Evolutionary conservation across 2,888 invertebrate species (phyloP).

Genomic region (Dicranocentrus wangi): DNA sequence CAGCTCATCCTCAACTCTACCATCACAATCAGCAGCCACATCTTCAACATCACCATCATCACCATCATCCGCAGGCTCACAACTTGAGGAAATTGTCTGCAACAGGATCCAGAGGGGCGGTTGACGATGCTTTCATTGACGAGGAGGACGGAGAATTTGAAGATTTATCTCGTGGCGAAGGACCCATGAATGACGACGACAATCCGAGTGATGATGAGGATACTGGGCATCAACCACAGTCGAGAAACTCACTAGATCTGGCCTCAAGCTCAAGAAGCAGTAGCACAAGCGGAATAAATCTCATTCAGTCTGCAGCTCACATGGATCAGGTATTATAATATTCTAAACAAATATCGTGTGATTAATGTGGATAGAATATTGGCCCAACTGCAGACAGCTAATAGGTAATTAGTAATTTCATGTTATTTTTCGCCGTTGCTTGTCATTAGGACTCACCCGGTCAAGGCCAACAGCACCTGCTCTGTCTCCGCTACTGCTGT

Average conservation of each 20-base stretch:
- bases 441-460: constrained; percentile 56
- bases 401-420: too few species aligned
- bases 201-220: constrained; percentile 58
- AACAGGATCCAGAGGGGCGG: constrained; percentile 22
- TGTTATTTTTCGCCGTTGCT: constrained; percentile 28
- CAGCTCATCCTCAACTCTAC: constrained; percentile 49
- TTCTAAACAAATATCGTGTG: not conserved
- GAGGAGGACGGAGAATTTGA: constrained; percentile 59
- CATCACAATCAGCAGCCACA: constrained; percentile 45
- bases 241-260: constrained; percentile 53
- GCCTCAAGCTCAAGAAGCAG: constrained; percentile 56
- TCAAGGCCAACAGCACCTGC: constrained; percentile 30
- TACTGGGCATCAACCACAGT: constrained; percentile 45
- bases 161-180: constrained; percentile 44
- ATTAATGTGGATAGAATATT: too few species aligned
- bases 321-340: constrained; percentile 53
- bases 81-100: constrained; percentile 53
- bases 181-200: constrained; percentile 54
- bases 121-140: constrained; percentile 44
- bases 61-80: constrained; percentile 50
- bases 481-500: constrained; percentile 71
- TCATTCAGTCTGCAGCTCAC: constrained; percentile 58
- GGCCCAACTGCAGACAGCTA: too few species aligned
- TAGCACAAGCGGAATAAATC: constrained; percentile 62
- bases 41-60: constrained; percentile 41